Conservation (phyloP, 2,888 invertebrate species). For the Calliphora vomitoria region DNA sequence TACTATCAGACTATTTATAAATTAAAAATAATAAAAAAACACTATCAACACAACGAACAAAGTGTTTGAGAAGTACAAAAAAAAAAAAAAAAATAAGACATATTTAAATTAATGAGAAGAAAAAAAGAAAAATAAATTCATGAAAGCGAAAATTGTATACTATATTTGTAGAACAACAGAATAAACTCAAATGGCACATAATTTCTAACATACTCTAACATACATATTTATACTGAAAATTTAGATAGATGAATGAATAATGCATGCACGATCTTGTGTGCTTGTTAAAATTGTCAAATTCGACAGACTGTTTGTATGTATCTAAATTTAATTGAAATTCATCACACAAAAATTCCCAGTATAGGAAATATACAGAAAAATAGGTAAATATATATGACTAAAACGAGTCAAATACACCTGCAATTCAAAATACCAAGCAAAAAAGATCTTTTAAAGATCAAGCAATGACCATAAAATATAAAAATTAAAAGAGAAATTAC, state of each 20-base stretch:
- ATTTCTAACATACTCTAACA: background rate
- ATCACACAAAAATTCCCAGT: conserved; percentile 47
- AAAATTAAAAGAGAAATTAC: conserved; percentile 20
- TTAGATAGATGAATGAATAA: conserved; percentile 21
- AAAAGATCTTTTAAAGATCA: conserved; percentile 40
- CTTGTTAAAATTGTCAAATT: conserved; percentile 44
- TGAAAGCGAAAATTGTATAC: conserved; percentile 38
- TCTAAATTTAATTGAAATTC: conserved; percentile 48
- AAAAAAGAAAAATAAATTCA: conserved; percentile 5
- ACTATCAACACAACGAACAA: conserved; percentile 12
- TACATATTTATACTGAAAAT: background rate
- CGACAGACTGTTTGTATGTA: conserved; percentile 36
- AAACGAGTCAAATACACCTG: conserved; percentile 52
- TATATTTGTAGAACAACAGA: background rate
- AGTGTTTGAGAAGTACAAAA: background rate
- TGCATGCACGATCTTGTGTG: conserved; percentile 11
- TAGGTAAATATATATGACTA: background rate
- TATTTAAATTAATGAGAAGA: background rate
- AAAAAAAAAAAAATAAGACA: background rate
- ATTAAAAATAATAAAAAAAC: conserved; percentile 6
- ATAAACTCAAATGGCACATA: background rate
- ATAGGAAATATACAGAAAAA: background rate
- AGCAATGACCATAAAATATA: conserved; percentile 22
- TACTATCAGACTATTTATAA: conserved; percentile 19
- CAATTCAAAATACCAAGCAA: conserved; percentile 32